A percentile compares a stretch with the other conserved stretches of the same genome.
phyloP scores from a whole-genome alignment of 2,888 invertebrate genomes.

The Xylota segnis region DNA sequence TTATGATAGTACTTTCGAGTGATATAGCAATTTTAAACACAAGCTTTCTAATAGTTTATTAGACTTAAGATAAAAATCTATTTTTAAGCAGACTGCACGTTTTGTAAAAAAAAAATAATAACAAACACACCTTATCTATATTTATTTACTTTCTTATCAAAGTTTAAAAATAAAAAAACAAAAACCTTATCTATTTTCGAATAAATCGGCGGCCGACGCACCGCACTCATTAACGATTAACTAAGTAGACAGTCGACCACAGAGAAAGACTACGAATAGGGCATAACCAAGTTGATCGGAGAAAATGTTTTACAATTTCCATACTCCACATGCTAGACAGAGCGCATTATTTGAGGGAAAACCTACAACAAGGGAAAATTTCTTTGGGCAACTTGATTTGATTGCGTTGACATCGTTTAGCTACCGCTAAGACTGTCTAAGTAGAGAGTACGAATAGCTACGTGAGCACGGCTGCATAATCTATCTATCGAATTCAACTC shows the following conservation, averaged over 20 bases:
- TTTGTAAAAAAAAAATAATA: not conserved
- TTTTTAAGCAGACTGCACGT: not conserved
- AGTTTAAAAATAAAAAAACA: too few relatives aligned
- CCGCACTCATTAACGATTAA: constrained; percentile 32
- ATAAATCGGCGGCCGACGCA: not conserved
- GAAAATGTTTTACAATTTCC: constrained; percentile 51
- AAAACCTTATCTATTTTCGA: constrained; percentile 18
- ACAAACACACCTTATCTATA: constrained; percentile 17
- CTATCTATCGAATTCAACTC: constrained; percentile 52
- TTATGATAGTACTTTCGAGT: not conserved
- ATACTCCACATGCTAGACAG: constrained; percentile 51
- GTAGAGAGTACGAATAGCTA: constrained; percentile 40
- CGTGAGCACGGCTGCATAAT: constrained; percentile 70
- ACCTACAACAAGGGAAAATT: constrained; percentile 46
- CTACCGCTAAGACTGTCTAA: constrained; percentile 35
- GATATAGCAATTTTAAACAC: not conserved
- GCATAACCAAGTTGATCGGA: constrained; percentile 31
- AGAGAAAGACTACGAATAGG: constrained; percentile 2
- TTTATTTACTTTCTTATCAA: constrained; percentile 44
- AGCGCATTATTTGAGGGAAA: constrained; percentile 47
- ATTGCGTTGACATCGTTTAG: constrained; percentile 68
- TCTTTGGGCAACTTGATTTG: constrained; percentile 54
- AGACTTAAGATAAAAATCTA: not conserved
- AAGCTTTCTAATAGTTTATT: not conserved
- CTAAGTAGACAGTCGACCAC: constrained; percentile 17